These are phyloP conservation scores for Tachina fera DNA, from an alignment of 2,888 invertebrate genomes.

Conservation along the genomic window DNA sequence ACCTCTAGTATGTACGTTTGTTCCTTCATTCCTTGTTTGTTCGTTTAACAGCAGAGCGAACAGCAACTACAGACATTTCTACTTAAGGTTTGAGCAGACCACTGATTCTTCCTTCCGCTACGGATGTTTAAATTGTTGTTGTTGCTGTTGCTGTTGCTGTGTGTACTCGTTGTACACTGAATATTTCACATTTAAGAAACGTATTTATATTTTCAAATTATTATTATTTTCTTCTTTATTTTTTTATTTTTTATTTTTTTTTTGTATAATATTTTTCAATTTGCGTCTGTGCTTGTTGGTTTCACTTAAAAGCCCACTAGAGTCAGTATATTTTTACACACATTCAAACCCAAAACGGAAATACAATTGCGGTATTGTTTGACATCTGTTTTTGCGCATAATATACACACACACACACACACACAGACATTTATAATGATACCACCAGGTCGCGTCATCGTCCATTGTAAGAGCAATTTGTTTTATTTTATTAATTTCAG, in stretches of 20 bases:
- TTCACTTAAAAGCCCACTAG: slow-evolving; percentile 56
- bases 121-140: slow-evolving; percentile 69
- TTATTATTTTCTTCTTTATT: slow-evolving; percentile 2
- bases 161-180: slow-evolving; percentile 29
- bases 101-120: slow-evolving; percentile 71
- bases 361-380: slow-evolving; percentile 67
- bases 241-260: background rate
- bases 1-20: too few relatives aligned
- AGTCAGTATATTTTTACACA: slow-evolving; percentile 23
- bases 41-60: slow-evolving; percentile 12
- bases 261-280: slow-evolving; percentile 54
- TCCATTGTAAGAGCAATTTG: slow-evolving; percentile 22
- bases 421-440: slow-evolving; percentile 23
- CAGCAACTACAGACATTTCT: slow-evolving; percentile 59
- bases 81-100: slow-evolving; percentile 69
- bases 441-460: slow-evolving; percentile 28
- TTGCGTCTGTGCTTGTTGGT: slow-evolving; percentile 47
- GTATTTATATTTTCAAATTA: slow-evolving; percentile 26
- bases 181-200: slow-evolving; percentile 58
- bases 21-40: background rate
- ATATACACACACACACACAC: background rate
- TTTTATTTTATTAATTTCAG: background rate
- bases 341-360: slow-evolving; percentile 62
- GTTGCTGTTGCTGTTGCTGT: background rate
- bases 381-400: slow-evolving; percentile 65